A percentile compares a stretch with the other conserved stretches of the same genome.
phyloP scores from a whole-genome alignment of 2,113 vertebrate species.

The Pseudopipra pipra region DNA sequence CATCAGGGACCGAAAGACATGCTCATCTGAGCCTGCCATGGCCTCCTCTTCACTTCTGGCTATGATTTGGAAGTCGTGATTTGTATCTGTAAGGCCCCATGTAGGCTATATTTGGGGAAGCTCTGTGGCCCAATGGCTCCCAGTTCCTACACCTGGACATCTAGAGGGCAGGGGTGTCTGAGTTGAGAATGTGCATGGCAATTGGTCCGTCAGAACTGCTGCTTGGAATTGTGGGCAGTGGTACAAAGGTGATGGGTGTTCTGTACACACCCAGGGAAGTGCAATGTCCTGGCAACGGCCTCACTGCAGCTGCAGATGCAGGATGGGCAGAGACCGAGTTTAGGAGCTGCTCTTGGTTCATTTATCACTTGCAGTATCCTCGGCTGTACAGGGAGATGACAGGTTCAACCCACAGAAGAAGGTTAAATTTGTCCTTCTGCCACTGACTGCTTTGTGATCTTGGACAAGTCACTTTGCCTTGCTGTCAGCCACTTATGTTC shows the following conservation, averaged over 20 bases:
- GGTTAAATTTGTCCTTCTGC: neutral
- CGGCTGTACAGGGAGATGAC: neutral
- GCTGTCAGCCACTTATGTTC: neutral
- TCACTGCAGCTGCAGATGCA: neutral
- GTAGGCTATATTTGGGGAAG: neutral
- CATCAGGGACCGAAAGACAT: neutral
- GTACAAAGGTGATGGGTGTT: neutral
- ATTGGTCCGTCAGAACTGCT: neutral
- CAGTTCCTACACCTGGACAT: neutral
- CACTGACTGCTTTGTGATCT: neutral
- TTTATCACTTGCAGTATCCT: neutral
- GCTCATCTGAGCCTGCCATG: neutral
- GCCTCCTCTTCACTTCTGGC: neutral
- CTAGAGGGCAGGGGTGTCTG: neutral
- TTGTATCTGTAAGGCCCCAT: neutral
- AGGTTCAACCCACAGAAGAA: neutral
- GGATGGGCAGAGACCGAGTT: neutral
- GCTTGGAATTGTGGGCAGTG: neutral
- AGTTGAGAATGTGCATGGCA: neutral
- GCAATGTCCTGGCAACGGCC: neutral
- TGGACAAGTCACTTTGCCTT: neutral
- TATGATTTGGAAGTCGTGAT: neutral
- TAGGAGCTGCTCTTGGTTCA: neutral
- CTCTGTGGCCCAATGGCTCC: fast-evolving
- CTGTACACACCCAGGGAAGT: neutral